Base-by-base conservation (phyloP, 2,888 invertebrate species). In the Coecobrya sp. region DNA sequence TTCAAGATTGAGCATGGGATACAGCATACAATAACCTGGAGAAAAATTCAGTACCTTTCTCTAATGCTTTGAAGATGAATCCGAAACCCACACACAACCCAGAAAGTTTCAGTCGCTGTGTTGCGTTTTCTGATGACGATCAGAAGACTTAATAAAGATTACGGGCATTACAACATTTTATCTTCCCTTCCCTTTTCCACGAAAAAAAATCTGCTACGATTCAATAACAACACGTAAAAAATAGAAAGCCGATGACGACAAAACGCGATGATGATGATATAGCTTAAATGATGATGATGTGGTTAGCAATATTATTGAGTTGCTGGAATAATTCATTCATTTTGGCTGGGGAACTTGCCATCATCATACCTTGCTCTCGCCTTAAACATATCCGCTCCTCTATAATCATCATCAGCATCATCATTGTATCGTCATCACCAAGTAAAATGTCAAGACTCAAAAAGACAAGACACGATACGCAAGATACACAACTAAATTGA, bases 291-390 rank as follows among this genome's bases (percentile, higher is more conserved):
- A 73, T 81, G 27, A 49, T 85, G 85, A 65, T 62, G 27, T 79
- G 82, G 62, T 36, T 62, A 45, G 85, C 36, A 36, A 7, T 45
- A 68, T 45, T 65, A 85, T 85, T 62, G 68, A 85, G 45, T 62
- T 8, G 4, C 22, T 13, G 8, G 85, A 85, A 85, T 82, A 82
- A 82, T 85, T 85, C 85, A 85, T 85, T 68, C 85, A 68, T 68
- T 85, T 85, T 42, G 10, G 16, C 10, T 13, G 25, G 49, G 13
- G 2, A 49, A 49, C 70, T 70, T 36, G 5, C n/a, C n/a, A 36
- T 36, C n/a, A 36, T 36, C 36, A 36, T 36, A 36, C 36, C 2
- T 7, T 36, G 36, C 36, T 27, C 0, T 7, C 27, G 1, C 27
- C 59, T n/a, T 19, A 22, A 62, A 65, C 4, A 65, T 45, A 49